Percentiles rank a stretch among this genome's conserved stretches.
phyloP scores from a whole-genome alignment of 2,113 vertebrate species.

The Stigmatopora nigra region DNA sequence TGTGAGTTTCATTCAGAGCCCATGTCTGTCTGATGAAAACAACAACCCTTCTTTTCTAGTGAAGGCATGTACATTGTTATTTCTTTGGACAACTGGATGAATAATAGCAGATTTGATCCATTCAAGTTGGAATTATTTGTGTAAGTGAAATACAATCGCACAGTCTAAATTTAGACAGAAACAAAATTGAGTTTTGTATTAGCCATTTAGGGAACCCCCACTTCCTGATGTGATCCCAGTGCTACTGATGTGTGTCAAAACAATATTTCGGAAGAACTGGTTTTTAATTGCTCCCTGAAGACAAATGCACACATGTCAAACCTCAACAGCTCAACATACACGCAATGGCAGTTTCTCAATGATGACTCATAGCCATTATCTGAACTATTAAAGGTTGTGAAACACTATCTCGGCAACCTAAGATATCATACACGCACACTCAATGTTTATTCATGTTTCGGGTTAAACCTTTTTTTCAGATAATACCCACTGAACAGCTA shows the following conservation, averaged over 20 bases:
- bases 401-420: constrained; percentile 56
- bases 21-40: constrained; percentile 36
- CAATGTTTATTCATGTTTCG: constrained; percentile 57
- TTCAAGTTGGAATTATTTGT: constrained; percentile 7
- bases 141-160: constrained; percentile 12
- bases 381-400: constrained; percentile 55
- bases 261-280: constrained; percentile 53
- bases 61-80: constrained; percentile 23
- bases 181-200: constrained; percentile 30
- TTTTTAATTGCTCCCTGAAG: constrained; percentile 39
- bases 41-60: constrained; percentile 37
- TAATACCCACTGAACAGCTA: constrained; percentile 44
- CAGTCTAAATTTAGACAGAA: constrained; percentile 24
- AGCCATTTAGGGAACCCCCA: constrained; percentile 47
- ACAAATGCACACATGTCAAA: constrained; percentile 26
- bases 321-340: constrained; percentile 46
- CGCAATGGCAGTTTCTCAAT: constrained; percentile 53
- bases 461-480: constrained; percentile 54
- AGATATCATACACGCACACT: constrained; percentile 36
- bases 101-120: constrained; percentile 38
- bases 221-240: constrained; percentile 48
- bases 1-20: constrained; percentile 42
- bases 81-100: constrained; percentile 25
- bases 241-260: constrained; percentile 54
- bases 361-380: constrained; percentile 61